phyloP scores from a whole-genome alignment of 2,888 invertebrate species.

The Miltochrista miniata region DNA sequence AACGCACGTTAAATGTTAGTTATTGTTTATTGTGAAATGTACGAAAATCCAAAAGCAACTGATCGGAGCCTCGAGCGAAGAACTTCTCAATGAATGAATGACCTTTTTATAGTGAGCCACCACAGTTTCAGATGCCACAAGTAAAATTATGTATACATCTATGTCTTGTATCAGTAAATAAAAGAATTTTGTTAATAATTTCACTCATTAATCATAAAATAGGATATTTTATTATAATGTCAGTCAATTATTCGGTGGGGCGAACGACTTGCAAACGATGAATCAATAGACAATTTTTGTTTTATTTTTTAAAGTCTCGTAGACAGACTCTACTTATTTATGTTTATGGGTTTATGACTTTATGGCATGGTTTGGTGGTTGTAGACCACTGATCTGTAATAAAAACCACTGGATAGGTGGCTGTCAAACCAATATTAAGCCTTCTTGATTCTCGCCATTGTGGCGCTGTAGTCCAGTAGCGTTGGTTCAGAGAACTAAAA shows the following conservation, averaged over 20 bases:
- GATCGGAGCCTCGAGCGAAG: constrained; percentile 47
- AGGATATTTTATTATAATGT: constrained; percentile 46
- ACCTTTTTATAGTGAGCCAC: constrained; percentile 14
- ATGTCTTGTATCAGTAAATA: constrained; percentile 11
- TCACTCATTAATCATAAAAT: constrained; percentile 52
- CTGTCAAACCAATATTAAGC: too few species aligned
- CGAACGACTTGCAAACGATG: constrained; percentile 70
- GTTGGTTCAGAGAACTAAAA: too few species aligned
- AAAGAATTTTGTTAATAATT: constrained; percentile 40
- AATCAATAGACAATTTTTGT: constrained; percentile 74
- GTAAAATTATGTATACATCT: constrained; percentile 15
- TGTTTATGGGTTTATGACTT: too few species aligned
- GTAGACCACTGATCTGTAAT: too few species aligned
- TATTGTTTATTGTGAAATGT: constrained; percentile 68
- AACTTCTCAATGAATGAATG: constrained; percentile 47
- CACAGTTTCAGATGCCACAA: constrained; percentile 20
- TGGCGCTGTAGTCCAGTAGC: too few species aligned
- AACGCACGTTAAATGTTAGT: constrained; percentile 52
- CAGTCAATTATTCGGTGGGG: constrained; percentile 73
- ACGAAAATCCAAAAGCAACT: constrained; percentile 66
- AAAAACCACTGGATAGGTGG: too few species aligned
- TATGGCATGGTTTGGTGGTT: too few species aligned
- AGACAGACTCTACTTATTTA: too few species aligned
- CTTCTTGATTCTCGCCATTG: too few species aligned
- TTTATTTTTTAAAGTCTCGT: constrained; percentile 37